Base-by-base conservation (phyloP, 2,797 vertebrate species). In the Heterohyrax brucei region DNA sequence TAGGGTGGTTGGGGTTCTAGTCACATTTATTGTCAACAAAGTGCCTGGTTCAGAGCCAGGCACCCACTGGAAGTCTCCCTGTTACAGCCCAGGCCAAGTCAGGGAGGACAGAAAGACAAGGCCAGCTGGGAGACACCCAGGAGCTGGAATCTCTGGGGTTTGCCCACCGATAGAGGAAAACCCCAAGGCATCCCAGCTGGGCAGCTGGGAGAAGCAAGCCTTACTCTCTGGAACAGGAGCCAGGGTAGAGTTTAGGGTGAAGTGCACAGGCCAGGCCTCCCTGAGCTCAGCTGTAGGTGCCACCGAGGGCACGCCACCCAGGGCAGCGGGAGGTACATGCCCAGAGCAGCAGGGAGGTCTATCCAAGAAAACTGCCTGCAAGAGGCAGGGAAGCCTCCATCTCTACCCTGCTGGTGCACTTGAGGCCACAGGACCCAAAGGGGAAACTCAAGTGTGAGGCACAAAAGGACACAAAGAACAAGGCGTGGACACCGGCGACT, bases 401-500 rank as follows among this genome's bases (percentile, higher is more conserved):
- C 82, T 44, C 6, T 28, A 16, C 68, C 64, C 13, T 22, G 85
- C 85, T 33, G 73, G 78, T 1, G 5, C n/a, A 80, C 1, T 2
- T 64, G 64, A 79, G 33, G 76, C 91, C 73, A n/a, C 7, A 0
- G 53, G 85, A 33, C 84, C 72, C 73, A 85, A 88, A 80, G 73
- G 85, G 77, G 81, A 88, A 28, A 39, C 44, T 28, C 5, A 30
- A 78, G 61, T 80, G 56, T 73, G 78, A 92, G 89, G 77, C 92
- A 73, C 30, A 56, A 59, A 81, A 81, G 61, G 76, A 39, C 76
- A 44, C 59, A 44, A 59, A 96, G 61, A 77, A 91, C 56, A 14
- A 85, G 46, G 66, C 76, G 24, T 46, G 66, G 22, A 66, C 44
- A 86, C 50, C 46, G 44, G 64, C 16, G 33, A 22, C 78, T 19